Percentiles rank a stretch among this genome's conserved stretches.
Evolutionary conservation across 2,797 vertebrate species (phyloP).

Genomic region (Eremophila alpestris): DNA sequence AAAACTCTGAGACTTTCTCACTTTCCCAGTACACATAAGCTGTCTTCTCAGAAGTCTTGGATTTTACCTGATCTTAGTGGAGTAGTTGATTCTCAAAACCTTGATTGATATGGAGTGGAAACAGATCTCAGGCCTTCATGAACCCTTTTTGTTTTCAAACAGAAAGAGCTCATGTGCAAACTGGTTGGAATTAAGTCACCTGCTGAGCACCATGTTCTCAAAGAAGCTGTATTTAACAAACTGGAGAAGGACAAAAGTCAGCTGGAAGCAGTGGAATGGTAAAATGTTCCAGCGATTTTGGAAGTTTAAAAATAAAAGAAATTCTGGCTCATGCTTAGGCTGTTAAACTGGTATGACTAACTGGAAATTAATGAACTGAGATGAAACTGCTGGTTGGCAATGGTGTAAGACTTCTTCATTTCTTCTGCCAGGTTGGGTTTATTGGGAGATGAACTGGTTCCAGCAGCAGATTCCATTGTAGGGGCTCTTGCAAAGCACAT

Average conservation of each 20-base stretch:
- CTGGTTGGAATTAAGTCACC: conserved; percentile 81
- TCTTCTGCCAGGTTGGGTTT: conserved; percentile 86
- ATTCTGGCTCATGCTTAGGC: not conserved
- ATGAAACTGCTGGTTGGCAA: not conserved
- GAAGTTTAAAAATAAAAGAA: not conserved
- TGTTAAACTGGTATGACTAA: not conserved
- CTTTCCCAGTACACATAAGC: not conserved
- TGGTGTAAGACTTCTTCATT: not conserved
- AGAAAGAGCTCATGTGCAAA: conserved; percentile 90
- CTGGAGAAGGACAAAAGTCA: conserved; percentile 79
- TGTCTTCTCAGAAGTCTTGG: not conserved
- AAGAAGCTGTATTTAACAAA: conserved; percentile 80
- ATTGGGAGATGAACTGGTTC: conserved; percentile 85
- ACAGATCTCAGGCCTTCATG: not conserved
- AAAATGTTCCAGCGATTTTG: conserved; percentile 10
- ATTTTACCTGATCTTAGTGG: not conserved
- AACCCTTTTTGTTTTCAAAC: conserved; percentile 18
- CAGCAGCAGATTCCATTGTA: conserved; percentile 84
- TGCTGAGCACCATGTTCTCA: conserved; percentile 74
- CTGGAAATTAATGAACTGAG: not conserved
- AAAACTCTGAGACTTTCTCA: not conserved
- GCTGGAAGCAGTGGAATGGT: conserved; percentile 88
- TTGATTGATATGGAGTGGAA: not conserved
- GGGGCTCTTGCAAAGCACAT: conserved; percentile 89
- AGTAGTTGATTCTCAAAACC: not conserved